A percentile compares a stretch with the other conserved stretches of the same genome.
Evolutionary conservation across 2,113 vertebrate species (phyloP).

Genomic region (Rhinoderma darwinii): DNA sequence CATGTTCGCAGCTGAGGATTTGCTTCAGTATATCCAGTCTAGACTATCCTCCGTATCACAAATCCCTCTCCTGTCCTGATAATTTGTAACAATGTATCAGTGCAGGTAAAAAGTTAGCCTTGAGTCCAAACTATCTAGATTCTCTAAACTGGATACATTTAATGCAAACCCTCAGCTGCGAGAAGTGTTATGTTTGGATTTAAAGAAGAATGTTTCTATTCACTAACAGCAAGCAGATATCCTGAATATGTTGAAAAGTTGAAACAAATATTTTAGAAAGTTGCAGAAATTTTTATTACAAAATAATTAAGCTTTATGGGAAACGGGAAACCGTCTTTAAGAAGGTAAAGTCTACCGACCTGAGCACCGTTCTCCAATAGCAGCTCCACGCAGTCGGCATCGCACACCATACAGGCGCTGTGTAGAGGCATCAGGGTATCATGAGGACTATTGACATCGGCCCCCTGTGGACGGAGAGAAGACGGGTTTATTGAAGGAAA

Average conservation of each 20-base stretch:
- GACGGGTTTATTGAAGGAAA: neutral
- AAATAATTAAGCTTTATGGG: too few species aligned
- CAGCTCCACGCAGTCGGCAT: conserved; percentile 92
- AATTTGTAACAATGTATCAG: neutral
- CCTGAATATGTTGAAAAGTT: too few species aligned
- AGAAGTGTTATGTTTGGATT: too few species aligned
- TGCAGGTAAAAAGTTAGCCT: too few species aligned
- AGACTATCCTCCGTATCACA: neutral
- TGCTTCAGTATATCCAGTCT: neutral
- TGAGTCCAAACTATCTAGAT: too few species aligned
- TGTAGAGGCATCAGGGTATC: conserved; percentile 95
- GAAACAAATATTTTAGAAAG: too few species aligned
- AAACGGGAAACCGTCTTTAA: neutral
- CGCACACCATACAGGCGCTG: conserved; percentile 97
- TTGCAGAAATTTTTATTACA: too few species aligned
- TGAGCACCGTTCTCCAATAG: conserved; percentile 94
- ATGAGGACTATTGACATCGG: conserved; percentile 94
- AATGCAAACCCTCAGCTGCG: too few species aligned
- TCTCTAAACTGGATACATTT: too few species aligned
- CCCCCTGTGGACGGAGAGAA: conserved; percentile 75
- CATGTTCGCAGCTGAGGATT: neutral
- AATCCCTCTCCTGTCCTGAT: neutral
- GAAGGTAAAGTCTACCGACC: conserved; percentile 68
- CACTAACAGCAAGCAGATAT: neutral
- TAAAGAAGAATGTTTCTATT: neutral